phyloP scores from a whole-genome alignment of 2,888 invertebrate species.

The Ephialtes manifestator region DNA sequence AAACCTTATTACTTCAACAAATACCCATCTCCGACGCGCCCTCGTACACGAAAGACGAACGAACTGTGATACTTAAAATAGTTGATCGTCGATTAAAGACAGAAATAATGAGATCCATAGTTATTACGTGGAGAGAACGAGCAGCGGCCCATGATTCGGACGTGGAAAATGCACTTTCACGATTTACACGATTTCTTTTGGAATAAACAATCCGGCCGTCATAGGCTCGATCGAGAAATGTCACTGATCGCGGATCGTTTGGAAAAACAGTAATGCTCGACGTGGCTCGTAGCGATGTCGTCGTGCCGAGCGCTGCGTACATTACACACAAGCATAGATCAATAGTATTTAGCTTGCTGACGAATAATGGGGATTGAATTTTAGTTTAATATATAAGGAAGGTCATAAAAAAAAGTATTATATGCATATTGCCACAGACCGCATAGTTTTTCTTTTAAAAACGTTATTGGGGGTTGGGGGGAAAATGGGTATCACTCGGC shows the following conservation, averaged over 20 bases:
- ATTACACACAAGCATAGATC: slow-evolving; percentile 30
- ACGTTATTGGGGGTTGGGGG: slow-evolving; percentile 52
- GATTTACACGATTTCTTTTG: slow-evolving; percentile 15
- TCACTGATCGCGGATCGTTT: slow-evolving; percentile 43
- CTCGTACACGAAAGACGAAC: slow-evolving; percentile 8
- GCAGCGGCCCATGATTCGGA: neutral
- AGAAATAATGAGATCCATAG: slow-evolving; percentile 46
- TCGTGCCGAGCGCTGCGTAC: slow-evolving; percentile 20
- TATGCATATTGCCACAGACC: slow-evolving; percentile 77
- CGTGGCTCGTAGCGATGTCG: neutral
- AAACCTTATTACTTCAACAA: slow-evolving; percentile 1
- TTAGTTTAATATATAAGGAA: slow-evolving; percentile 73
- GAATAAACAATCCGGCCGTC: slow-evolving; percentile 57
- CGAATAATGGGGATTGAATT: slow-evolving; percentile 52
- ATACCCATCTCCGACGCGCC: neutral
- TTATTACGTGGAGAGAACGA: slow-evolving; percentile 31
- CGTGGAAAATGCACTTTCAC: slow-evolving; percentile 44
- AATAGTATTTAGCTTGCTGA: slow-evolving; percentile 47
- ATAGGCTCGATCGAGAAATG: slow-evolving; percentile 61
- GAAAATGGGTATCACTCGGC: slow-evolving; percentile 74
- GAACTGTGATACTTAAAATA: slow-evolving; percentile 3
- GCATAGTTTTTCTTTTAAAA: slow-evolving; percentile 72
- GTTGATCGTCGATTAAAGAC: slow-evolving; percentile 20
- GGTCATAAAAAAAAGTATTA: slow-evolving; percentile 71
- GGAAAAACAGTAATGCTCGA: slow-evolving; percentile 1